A percentile compares a stretch with the other conserved stretches of the same genome.
Evolutionary conservation across 2,113 vertebrate species (phyloP).

Genomic region (Limnothrissa miodon): DNA sequence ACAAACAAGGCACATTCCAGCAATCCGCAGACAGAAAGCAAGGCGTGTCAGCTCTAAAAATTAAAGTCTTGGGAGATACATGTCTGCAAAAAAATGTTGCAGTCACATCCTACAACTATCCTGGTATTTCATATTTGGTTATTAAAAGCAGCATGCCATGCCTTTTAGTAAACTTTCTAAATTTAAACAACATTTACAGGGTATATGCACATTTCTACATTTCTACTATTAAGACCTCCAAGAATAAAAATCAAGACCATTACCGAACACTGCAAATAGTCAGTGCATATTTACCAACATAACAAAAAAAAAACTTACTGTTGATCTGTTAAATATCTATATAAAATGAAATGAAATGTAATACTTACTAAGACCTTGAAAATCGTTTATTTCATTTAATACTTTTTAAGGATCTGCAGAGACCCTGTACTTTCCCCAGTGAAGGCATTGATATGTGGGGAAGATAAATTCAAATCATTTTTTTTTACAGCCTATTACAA

Average conservation of each 20-base stretch:
- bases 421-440: constrained; percentile 2
- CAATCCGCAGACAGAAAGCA: neutral
- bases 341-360: too few relatives aligned
- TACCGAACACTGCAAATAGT: too few relatives aligned
- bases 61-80: neutral
- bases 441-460: neutral
- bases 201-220: too few relatives aligned
- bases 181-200: neutral
- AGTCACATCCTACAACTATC: neutral
- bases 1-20: neutral
- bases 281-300: too few relatives aligned
- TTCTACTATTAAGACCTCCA: too few relatives aligned
- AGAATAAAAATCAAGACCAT: too few relatives aligned
- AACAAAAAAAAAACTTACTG: too few relatives aligned
- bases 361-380: too few relatives aligned
- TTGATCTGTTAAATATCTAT: too few relatives aligned
- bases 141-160: neutral
- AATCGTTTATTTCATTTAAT: too few relatives aligned
- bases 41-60: neutral
- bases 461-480: neutral
- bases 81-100: neutral
- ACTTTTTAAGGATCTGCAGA: too few relatives aligned
- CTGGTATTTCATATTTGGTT: neutral
- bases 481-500: neutral
- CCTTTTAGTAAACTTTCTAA: neutral